phyloP scores from a whole-genome alignment of 1,140 invertebrate genomes.

The Forficula auricularia region DNA sequence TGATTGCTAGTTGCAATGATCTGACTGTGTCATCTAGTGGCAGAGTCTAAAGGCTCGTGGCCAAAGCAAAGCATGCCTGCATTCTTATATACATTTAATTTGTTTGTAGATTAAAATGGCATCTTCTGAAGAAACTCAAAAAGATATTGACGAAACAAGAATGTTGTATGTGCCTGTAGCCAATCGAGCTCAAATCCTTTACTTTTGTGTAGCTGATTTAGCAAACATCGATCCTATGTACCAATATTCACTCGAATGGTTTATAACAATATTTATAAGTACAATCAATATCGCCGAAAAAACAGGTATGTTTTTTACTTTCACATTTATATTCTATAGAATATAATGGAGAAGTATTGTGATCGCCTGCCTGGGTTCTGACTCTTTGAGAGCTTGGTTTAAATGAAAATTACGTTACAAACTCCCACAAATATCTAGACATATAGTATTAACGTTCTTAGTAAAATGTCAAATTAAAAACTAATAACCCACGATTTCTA shows the following conservation, averaged over 20 bases:
- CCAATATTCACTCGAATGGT: constrained; percentile 60
- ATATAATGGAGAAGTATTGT: too few relatives aligned
- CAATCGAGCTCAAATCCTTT: constrained; percentile 48
- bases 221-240: constrained; percentile 60
- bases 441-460: too few relatives aligned
- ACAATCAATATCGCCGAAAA: constrained; percentile 49
- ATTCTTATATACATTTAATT: constrained; percentile 14
- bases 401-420: neutral
- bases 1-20: too few relatives aligned
- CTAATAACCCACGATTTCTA: too few relatives aligned
- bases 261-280: constrained; percentile 45
- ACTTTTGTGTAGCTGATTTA: constrained; percentile 52
- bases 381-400: neutral
- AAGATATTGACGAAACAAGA: constrained; percentile 47
- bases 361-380: too few relatives aligned
- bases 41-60: too few relatives aligned
- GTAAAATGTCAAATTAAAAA: too few relatives aligned
- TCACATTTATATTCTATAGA: too few relatives aligned
- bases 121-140: constrained; percentile 39
- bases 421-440: too few relatives aligned
- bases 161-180: constrained; percentile 52
- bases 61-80: too few relatives aligned
- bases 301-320: constrained; percentile 21
- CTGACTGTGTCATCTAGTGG: too few relatives aligned
- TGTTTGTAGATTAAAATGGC: constrained; percentile 33